Conservation (phyloP, 1,140 invertebrate species). For the Trachymyrmex septentrionalis region DNA sequence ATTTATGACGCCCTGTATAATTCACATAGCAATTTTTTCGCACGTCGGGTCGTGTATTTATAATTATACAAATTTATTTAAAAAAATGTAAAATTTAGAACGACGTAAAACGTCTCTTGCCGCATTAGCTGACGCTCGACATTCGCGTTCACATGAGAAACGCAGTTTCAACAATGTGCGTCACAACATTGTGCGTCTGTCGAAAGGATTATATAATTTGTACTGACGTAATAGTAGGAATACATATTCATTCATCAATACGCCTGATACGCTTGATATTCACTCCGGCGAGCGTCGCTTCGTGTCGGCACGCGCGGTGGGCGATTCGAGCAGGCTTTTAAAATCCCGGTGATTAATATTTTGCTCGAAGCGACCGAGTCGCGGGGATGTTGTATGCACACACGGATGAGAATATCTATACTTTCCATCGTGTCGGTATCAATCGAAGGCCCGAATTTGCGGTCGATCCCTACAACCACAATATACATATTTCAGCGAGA, state of each 20-base stretch:
- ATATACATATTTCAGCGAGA: conserved; percentile 20
- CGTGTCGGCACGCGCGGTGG: neutral
- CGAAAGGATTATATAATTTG: conserved; percentile 9
- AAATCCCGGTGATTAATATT: conserved; percentile 17
- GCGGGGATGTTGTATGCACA: neutral
- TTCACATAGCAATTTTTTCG: neutral
- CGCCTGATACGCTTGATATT: neutral
- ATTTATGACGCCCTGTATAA: neutral
- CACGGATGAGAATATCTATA: neutral
- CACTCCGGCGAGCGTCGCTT: neutral
- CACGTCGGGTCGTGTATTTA: neutral
- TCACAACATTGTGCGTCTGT: neutral
- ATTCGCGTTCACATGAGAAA: neutral
- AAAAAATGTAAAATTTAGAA: neutral
- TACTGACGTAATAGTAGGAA: neutral
- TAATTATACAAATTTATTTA: neutral
- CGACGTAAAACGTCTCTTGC: neutral
- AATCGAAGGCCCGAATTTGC: neutral
- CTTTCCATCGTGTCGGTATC: conserved; percentile 9
- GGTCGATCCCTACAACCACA: conserved; percentile 18
- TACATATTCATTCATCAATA: conserved; percentile 29
- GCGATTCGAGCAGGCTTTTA: neutral
- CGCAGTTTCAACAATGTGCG: neutral
- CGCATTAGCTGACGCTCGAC: neutral
- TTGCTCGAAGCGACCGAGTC: conserved; percentile 8